phyloP scores from a whole-genome alignment of 2,797 vertebrate species.

The Girardinus metallicus region DNA sequence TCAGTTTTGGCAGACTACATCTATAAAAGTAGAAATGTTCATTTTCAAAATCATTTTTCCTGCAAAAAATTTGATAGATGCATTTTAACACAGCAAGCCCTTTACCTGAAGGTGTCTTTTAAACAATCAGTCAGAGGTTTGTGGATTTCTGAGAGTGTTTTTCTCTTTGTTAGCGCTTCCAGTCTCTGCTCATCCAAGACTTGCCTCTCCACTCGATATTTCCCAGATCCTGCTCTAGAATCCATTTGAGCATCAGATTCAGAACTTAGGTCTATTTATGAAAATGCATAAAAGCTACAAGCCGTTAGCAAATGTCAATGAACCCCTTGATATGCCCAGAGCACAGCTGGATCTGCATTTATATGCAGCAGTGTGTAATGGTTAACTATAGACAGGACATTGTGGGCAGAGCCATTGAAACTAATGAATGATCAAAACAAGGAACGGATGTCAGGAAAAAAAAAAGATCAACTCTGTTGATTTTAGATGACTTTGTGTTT shows the following conservation, averaged over 20 bases:
- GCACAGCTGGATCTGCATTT: slow-evolving; percentile 28
- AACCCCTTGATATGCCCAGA: not conserved
- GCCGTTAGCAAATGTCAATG: not conserved
- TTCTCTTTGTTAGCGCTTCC: slow-evolving; percentile 82
- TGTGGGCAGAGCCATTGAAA: slow-evolving; percentile 28
- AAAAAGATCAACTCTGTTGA: slow-evolving; percentile 48
- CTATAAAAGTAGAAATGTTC: slow-evolving; percentile 52
- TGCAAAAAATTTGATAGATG: not conserved
- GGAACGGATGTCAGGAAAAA: slow-evolving; percentile 29
- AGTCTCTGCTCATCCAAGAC: slow-evolving; percentile 87
- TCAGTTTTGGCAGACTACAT: slow-evolving; percentile 83
- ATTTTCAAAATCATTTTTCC: not conserved
- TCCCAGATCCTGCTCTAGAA: slow-evolving; percentile 41
- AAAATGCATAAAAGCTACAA: not conserved
- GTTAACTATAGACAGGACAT: slow-evolving; percentile 61
- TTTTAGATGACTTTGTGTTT: slow-evolving; percentile 31
- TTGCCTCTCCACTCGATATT: slow-evolving; percentile 77
- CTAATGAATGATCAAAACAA: slow-evolving; percentile 2
- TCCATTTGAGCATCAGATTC: slow-evolving; percentile 57
- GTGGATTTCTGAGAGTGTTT: slow-evolving; percentile 50
- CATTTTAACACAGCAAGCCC: not conserved
- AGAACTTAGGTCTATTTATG: not conserved
- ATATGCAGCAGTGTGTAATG: slow-evolving; percentile 55
- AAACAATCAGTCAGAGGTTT: slow-evolving; percentile 60
- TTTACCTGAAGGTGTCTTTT: slow-evolving; percentile 79